Conservation (phyloP, 2,797 vertebrate genomes). For the Melanotaenia parkinsoni region DNA sequence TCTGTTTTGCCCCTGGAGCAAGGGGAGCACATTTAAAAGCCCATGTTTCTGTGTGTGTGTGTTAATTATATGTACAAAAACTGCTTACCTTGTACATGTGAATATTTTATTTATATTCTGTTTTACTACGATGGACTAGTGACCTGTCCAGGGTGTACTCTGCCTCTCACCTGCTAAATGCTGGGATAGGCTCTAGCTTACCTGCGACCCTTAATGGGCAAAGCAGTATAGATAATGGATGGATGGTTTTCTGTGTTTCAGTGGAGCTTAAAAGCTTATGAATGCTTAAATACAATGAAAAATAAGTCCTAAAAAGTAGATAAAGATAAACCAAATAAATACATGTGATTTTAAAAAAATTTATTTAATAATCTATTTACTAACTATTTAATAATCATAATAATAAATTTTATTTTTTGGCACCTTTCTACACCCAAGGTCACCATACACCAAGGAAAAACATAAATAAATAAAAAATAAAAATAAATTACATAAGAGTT, state of each 20-base stretch:
- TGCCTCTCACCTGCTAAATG: too few relatives aligned
- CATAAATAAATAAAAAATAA: too few relatives aligned
- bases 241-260: constrained; percentile 9
- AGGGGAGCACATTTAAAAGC: constrained; percentile 38
- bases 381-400: background rate
- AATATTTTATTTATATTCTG: constrained; percentile 35
- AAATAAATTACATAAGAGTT: too few relatives aligned
- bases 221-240: too few relatives aligned
- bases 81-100: constrained; percentile 32
- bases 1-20: constrained; percentile 18
- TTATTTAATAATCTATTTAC: background rate
- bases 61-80: background rate
- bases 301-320: background rate
- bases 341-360: background rate
- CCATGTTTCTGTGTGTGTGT: constrained; percentile 23
- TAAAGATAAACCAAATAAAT: background rate
- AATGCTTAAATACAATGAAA: background rate
- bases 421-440: too few relatives aligned
- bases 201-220: too few relatives aligned
- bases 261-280: background rate
- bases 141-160: too few relatives aligned
- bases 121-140: too few relatives aligned
- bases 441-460: too few relatives aligned
- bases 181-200: too few relatives aligned
- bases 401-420: too few relatives aligned